Base-by-base conservation (phyloP, 1,140 invertebrate species). In the Aphaenogaster rudis region DNA sequence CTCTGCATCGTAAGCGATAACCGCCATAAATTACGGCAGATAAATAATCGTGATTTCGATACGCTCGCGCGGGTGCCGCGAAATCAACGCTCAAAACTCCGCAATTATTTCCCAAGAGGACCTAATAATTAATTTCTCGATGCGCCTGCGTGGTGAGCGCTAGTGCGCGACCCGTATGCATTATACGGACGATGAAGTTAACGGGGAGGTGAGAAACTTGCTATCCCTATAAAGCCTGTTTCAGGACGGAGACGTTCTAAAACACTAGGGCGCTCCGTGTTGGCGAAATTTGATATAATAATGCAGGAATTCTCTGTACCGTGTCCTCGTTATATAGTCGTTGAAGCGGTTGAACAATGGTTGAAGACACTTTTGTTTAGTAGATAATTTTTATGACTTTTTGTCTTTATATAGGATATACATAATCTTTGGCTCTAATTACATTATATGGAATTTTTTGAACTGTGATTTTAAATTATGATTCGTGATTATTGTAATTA, bases 1-100 rank as follows among this genome's bases (percentile, higher is more conserved):
- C 39, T 50, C 11, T 28, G 52, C 67, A 59, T 82, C 66, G 50
- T 74, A 84, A 84, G 54, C 69, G 69, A 84, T 84, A 84, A 84
- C 54, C 80, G 54, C 9, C 9, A 76, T 84, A 74, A 84, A 84
- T 84, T 84, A 76, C 5, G 69, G 17, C 69, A 84, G 80, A 84
- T 76, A 84, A 84, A 84, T 84, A 84, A 76, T 76, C 69, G 69
- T 33, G 80, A 76, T 76, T 84, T 76, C 80, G 80, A 84, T 84
- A 76, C 69, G 54, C 80, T 74, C n/a, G 54, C 54, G 69, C 28
- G 52, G 17, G 52, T 52, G 52, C 39, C 69, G 54, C 80, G 80
- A 76, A 84, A 84, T 84, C 80, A 84, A 84, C 80, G 80, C 69
- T 76, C 80, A 84, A 84, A 84, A 84, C 69, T 76, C 80, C 69